phyloP scores from a whole-genome alignment of 1,140 invertebrate species.

The Diorhabda elongata region DNA sequence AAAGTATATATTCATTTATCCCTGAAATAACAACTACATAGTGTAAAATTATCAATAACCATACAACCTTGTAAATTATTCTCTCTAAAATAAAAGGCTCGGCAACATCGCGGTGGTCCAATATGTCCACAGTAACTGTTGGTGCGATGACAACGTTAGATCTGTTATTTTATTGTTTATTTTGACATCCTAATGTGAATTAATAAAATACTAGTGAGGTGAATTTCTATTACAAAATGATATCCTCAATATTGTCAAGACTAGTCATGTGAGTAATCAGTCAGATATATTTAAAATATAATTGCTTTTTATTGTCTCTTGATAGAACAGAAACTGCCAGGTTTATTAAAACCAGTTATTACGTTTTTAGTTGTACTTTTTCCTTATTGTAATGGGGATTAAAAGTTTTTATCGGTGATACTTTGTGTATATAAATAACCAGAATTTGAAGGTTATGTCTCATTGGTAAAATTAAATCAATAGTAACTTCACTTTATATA shows the following conservation, averaged over 20 bases:
- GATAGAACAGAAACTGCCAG: background rate
- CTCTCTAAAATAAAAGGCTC: background rate
- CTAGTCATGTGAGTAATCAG: conserved; percentile 34
- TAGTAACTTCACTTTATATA: too few relatives aligned
- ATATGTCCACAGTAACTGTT: conserved; percentile 23
- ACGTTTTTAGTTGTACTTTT: too few relatives aligned
- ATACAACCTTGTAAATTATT: too few relatives aligned
- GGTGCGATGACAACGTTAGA: conserved; percentile 15
- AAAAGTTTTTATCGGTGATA: too few relatives aligned
- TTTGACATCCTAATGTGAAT: conserved; percentile 19
- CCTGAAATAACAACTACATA: too few relatives aligned
- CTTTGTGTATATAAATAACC: too few relatives aligned
- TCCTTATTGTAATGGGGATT: too few relatives aligned
- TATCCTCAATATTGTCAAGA: conserved; percentile 33
- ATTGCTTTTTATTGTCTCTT: background rate
- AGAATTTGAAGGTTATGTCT: too few relatives aligned
- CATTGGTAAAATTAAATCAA: too few relatives aligned
- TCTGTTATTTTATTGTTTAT: conserved; percentile 22
- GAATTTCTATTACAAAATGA: conserved; percentile 23
- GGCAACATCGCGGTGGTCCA: conserved; percentile 6
- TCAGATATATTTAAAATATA: conserved; percentile 3
- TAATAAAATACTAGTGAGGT: conserved; percentile 2
- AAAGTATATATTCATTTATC: too few relatives aligned
- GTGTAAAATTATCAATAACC: too few relatives aligned
- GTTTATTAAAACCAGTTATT: background rate